Percentiles rank a stretch among this genome's conserved stretches.
Evolutionary conservation across 1,140 invertebrate genomes (phyloP).

Genomic region (Drosophila eugracilis): DNA sequence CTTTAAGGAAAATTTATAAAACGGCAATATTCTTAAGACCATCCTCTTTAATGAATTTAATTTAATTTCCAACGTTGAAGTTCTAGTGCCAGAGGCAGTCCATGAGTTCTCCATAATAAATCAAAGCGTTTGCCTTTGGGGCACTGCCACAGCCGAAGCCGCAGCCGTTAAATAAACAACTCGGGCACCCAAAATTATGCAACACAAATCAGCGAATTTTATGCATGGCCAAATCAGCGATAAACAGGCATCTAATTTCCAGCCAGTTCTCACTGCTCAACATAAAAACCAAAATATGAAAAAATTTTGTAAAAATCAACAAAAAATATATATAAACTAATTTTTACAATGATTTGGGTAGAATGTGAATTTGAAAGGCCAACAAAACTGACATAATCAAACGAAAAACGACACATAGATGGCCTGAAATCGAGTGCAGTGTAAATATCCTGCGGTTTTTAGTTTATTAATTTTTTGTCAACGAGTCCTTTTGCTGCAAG

Average conservation of each 20-base stretch:
- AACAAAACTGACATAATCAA: slow-evolving; percentile 13
- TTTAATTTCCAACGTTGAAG: slow-evolving; percentile 18
- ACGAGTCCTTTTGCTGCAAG: slow-evolving; percentile 32
- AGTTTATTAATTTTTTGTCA: slow-evolving; percentile 83
- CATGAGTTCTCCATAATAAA: slow-evolving; percentile 52
- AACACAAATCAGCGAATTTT: slow-evolving; percentile 61
- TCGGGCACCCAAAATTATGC: slow-evolving; percentile 59
- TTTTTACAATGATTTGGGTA: slow-evolving; percentile 56
- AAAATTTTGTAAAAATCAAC: slow-evolving; percentile 4
- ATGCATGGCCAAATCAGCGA: slow-evolving; percentile 62
- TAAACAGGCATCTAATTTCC: slow-evolving; percentile 67
- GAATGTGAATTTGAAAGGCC: slow-evolving; percentile 32
- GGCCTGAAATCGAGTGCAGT: slow-evolving; percentile 62
- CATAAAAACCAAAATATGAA: slow-evolving; percentile 5
- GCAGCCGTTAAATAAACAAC: slow-evolving; percentile 54
- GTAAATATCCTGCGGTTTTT: slow-evolving; percentile 80
- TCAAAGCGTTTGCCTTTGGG: slow-evolving; percentile 22
- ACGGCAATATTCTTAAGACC: too few species aligned
- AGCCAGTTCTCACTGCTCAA: not conserved
- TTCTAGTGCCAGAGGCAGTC: slow-evolving; percentile 6
- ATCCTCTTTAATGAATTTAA: not conserved
- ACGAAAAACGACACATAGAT: not conserved
- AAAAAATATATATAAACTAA: slow-evolving; percentile 57
- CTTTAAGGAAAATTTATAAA: too few species aligned
- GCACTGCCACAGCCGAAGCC: slow-evolving; percentile 6